Conservation (phyloP, 2,888 invertebrate species). For the Creontiades dilutus region DNA sequence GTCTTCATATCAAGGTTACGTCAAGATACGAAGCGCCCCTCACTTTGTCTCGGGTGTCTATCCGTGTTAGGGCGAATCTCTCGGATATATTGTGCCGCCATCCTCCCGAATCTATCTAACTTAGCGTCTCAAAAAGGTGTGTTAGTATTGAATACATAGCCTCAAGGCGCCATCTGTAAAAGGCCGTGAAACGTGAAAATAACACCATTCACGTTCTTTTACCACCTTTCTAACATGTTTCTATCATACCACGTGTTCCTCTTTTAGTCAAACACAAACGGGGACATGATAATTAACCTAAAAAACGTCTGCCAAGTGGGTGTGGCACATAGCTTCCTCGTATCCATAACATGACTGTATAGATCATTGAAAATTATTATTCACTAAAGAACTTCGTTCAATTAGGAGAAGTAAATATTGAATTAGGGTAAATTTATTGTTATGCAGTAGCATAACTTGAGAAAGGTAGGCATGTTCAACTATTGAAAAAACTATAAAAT, state of each 20-base stretch:
- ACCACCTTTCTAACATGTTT: neutral
- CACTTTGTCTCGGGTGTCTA: constrained; percentile 69
- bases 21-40: constrained; percentile 55
- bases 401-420: no score
- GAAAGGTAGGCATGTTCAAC: no score
- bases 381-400: no score
- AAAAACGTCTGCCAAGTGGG: no score
- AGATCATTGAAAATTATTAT: no score
- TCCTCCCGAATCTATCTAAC: constrained; percentile 65
- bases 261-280: neutral
- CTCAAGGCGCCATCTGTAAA: constrained; percentile 37
- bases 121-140: constrained; percentile 66
- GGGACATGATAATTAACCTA: no score
- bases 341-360: no score
- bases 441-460: no score
- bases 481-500: no score
- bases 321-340: no score
- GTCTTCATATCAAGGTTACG: constrained; percentile 70
- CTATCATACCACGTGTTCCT: neutral
- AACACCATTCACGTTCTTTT: neutral
- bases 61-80: constrained; percentile 63
- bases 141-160: constrained; percentile 60
- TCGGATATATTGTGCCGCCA: constrained; percentile 55
- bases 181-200: neutral
- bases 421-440: no score